phyloP scores from a whole-genome alignment of 1,140 invertebrate species.

The Ips typographus region DNA sequence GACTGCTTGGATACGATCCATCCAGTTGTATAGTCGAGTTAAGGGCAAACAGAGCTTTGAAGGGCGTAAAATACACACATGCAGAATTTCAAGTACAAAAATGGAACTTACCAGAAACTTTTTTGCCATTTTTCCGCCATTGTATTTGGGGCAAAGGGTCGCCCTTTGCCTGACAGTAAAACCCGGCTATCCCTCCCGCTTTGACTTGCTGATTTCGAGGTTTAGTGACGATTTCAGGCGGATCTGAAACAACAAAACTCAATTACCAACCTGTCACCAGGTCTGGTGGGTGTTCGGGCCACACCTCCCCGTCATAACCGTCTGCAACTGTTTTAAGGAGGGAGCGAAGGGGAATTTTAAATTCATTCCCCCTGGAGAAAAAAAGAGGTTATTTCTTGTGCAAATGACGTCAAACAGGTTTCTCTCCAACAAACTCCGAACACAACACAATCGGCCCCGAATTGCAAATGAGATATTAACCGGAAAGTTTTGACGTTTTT shows the following conservation, averaged over 20 bases:
- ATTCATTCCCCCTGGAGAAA: not conserved
- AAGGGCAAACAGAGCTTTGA: not conserved
- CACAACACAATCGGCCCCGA: conserved; percentile 25
- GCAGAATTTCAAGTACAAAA: not conserved
- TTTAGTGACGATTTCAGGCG: conserved; percentile 83
- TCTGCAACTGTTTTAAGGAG: too few species aligned
- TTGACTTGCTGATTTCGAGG: conserved; percentile 86
- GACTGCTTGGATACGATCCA: not conserved
- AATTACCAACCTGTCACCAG: not conserved
- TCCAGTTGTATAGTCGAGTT: too few species aligned
- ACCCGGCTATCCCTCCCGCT: conserved; percentile 87
- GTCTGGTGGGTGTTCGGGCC: too few species aligned
- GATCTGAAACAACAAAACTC: conserved; percentile 68
- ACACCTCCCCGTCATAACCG: too few species aligned
- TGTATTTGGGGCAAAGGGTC: conserved; percentile 85
- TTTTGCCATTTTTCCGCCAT: conserved; percentile 89
- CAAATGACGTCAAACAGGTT: conserved; percentile 15
- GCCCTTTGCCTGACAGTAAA: conserved; percentile 91
- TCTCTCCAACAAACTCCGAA: conserved; percentile 22
- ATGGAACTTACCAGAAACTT: conserved; percentile 66
- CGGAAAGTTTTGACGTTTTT: conserved; percentile 1
- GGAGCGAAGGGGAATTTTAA: too few species aligned
- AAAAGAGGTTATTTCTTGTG: conserved; percentile 6
- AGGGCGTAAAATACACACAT: not conserved
- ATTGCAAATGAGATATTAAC: conserved; percentile 37